Percentiles rank a stretch among this genome's conserved stretches.
These are phyloP conservation scores for Corvus moneduloides DNA, from an alignment of 2,113 vertebrate genomes.

Conservation along the genomic window DNA sequence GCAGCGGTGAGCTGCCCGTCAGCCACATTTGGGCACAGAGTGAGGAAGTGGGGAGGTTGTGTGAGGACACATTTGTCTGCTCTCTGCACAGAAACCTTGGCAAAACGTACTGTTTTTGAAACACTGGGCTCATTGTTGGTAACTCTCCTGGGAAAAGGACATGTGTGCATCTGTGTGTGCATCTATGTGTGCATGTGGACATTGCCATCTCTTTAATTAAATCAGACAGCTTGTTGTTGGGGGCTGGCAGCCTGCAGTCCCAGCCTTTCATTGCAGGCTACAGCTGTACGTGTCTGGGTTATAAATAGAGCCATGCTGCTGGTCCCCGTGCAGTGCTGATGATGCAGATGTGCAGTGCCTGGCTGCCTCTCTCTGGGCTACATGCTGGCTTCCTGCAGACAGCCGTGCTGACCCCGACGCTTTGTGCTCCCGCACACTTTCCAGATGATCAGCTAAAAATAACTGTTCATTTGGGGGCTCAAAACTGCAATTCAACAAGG, in stretches of 20 bases:
- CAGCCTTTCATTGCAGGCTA: not conserved
- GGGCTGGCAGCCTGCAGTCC: not conserved
- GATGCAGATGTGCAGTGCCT: conserved; percentile 31
- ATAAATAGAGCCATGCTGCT: conserved; percentile 51
- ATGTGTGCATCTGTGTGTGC: not conserved
- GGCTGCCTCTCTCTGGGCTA: not conserved
- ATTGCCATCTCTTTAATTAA: not conserved
- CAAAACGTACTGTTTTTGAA: not conserved
- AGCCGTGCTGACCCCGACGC: not conserved
- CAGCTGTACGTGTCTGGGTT: conserved; percentile 3
- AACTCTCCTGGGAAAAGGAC: not conserved
- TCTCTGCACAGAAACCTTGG: not conserved
- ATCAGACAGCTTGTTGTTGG: not conserved
- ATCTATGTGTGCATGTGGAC: not conserved
- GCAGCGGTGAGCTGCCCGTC: not conserved
- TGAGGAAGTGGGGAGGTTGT: not conserved
- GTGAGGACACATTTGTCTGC: not conserved
- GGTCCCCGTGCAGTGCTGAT: not conserved
- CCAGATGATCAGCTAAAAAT: not conserved
- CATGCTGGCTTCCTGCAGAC: not conserved
- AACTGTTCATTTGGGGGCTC: not conserved
- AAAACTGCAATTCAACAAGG: not conserved
- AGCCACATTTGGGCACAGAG: not conserved
- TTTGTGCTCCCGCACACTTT: not conserved
- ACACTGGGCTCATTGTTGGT: not conserved